Evolutionary conservation across 1,140 invertebrate species (phyloP).

Genomic region (Lepidurus apus): DNA sequence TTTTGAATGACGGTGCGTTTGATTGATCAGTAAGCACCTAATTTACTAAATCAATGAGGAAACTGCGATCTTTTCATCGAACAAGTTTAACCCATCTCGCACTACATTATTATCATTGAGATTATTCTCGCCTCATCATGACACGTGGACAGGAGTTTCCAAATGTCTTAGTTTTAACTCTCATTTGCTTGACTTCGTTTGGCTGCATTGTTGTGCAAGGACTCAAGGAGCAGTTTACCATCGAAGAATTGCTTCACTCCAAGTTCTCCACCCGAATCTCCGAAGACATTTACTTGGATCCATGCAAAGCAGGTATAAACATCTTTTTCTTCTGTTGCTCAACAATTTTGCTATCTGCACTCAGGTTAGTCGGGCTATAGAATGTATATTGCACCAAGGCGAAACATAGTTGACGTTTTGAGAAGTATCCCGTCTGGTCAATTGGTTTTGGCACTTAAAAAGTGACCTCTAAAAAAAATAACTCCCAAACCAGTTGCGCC

Average conservation of each 20-base stretch:
- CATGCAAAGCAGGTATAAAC: constrained; percentile 74
- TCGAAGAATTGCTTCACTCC: constrained; percentile 59
- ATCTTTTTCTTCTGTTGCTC: background rate
- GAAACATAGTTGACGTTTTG: background rate
- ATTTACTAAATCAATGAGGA: background rate
- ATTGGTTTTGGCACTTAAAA: constrained; percentile 19
- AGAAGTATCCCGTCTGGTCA: constrained; percentile 1
- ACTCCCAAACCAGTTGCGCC: constrained; percentile 14
- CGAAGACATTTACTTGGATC: constrained; percentile 70
- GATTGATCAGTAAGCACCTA: background rate
- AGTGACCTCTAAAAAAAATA: constrained; percentile 19
- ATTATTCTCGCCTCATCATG: background rate
- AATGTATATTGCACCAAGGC: constrained; percentile 19
- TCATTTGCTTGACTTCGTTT: background rate
- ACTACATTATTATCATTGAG: background rate
- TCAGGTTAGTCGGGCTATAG: constrained; percentile 11
- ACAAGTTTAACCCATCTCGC: background rate
- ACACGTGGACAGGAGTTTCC: background rate
- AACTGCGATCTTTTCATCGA: background rate
- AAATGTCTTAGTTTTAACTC: background rate
- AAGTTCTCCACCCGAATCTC: constrained; percentile 62
- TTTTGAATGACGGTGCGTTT: background rate
- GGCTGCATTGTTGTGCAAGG: background rate
- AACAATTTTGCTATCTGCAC: background rate
- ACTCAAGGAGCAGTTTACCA: constrained; percentile 51